Conservation (phyloP, 2,113 vertebrate genomes). For the Stictonetta naevosa region DNA sequence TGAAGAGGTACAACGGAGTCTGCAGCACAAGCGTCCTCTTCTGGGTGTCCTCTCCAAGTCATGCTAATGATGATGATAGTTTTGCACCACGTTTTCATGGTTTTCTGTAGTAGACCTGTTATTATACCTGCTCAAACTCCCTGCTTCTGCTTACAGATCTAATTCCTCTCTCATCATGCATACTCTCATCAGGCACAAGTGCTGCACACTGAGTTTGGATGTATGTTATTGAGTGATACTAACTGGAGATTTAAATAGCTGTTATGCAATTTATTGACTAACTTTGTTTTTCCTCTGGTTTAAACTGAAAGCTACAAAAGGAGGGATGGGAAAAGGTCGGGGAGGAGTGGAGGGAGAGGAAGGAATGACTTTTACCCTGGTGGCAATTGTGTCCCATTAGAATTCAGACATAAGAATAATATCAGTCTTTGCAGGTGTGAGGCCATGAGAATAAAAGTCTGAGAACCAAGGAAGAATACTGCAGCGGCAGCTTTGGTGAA, state of each 20-base stretch:
- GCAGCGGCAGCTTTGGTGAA: not conserved
- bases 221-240: not conserved
- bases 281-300: not conserved
- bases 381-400: not conserved
- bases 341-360: not conserved
- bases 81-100: not conserved
- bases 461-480: not conserved
- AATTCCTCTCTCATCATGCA: not conserved
- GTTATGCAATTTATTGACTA: not conserved
- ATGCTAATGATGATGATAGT: not conserved
- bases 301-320: not conserved
- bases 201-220: not conserved
- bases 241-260: not conserved
- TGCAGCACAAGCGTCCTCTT: not conserved
- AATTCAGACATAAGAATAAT: not conserved
- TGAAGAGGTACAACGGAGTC: not conserved
- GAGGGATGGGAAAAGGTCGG: not conserved
- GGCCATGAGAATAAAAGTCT: accelerated
- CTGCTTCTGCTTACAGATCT: not conserved
- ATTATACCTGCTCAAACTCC: not conserved
- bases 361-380: not conserved
- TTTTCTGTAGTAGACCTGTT: not conserved
- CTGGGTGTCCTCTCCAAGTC: not conserved
- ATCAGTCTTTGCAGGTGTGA: not conserved
- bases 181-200: not conserved